phyloP scores from a whole-genome alignment of 1,140 invertebrate genomes.

The Cherax quadricarinatus region DNA sequence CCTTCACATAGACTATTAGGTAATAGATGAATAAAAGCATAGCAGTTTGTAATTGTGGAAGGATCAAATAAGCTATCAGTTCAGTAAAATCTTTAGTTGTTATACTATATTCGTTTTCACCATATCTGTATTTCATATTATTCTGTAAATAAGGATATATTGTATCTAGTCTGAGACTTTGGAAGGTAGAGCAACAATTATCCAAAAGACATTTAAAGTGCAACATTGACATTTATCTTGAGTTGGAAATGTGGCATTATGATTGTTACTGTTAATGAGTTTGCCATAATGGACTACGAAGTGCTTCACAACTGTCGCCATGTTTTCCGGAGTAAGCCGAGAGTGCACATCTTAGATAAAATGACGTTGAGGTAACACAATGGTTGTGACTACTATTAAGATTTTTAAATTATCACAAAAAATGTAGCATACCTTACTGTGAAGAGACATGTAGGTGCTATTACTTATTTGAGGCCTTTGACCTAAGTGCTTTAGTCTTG shows the following conservation, averaged over 20 bases:
- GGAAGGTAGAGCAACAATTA: conserved; percentile 7
- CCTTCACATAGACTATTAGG: too few relatives aligned
- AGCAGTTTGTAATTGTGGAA: too few relatives aligned
- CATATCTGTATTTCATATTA: too few relatives aligned
- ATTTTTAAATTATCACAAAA: background rate
- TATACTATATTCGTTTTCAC: too few relatives aligned
- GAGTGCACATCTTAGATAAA: background rate
- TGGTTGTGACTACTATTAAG: conserved; percentile 14
- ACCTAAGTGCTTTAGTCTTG: conserved; percentile 8
- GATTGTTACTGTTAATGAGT: background rate
- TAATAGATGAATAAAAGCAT: too few relatives aligned
- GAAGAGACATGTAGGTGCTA: conserved; percentile 32
- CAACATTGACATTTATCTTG: background rate
- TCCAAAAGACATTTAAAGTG: background rate
- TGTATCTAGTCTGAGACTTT: conserved; percentile 16
- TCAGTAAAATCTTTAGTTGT: too few relatives aligned
- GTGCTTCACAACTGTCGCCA: background rate
- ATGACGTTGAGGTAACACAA: background rate
- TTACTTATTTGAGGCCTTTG: conserved; percentile 34
- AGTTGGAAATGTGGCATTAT: background rate
- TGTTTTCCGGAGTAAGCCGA: background rate
- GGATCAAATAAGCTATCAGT: too few relatives aligned
- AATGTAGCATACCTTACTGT: background rate
- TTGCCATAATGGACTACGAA: background rate
- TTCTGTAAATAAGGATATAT: background rate